These are phyloP conservation scores for Pammene aurita DNA, from an alignment of 2,888 invertebrate species.

Conservation along the genomic window DNA sequence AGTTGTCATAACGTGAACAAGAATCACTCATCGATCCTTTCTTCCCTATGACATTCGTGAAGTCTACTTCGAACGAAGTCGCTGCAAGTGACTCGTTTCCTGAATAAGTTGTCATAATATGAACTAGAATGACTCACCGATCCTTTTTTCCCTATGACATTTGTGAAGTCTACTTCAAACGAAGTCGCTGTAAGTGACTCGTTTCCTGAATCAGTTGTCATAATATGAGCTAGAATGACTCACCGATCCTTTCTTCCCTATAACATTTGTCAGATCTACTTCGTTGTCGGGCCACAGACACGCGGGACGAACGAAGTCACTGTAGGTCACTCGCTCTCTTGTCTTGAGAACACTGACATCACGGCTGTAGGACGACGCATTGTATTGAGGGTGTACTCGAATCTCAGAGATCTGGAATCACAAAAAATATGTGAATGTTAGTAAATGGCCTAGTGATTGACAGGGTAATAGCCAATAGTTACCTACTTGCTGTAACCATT, in stretches of 20 bases:
- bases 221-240: slow-evolving; percentile 45
- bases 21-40: background rate
- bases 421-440: too few species aligned
- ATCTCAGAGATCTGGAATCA: slow-evolving; percentile 72
- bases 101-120: slow-evolving; percentile 39
- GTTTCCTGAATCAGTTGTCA: slow-evolving; percentile 69
- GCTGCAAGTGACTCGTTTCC: slow-evolving; percentile 75
- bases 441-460: too few species aligned
- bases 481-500: too few species aligned
- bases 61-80: slow-evolving; percentile 51
- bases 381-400: slow-evolving; percentile 82
- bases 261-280: slow-evolving; percentile 67
- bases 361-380: slow-evolving; percentile 78
- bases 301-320: slow-evolving; percentile 82
- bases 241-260: slow-evolving; percentile 79
- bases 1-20: too few species aligned
- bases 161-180: slow-evolving; percentile 67
- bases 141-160: slow-evolving; percentile 53
- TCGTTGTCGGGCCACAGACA: slow-evolving; percentile 84
- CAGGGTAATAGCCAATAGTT: too few species aligned
- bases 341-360: slow-evolving; percentile 84
- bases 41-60: slow-evolving; percentile 72
- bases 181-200: slow-evolving; percentile 76
- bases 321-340: slow-evolving; percentile 74
- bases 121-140: too few species aligned